Base-by-base conservation (phyloP, 2,888 invertebrate genomes). In the Cryptus armator region DNA sequence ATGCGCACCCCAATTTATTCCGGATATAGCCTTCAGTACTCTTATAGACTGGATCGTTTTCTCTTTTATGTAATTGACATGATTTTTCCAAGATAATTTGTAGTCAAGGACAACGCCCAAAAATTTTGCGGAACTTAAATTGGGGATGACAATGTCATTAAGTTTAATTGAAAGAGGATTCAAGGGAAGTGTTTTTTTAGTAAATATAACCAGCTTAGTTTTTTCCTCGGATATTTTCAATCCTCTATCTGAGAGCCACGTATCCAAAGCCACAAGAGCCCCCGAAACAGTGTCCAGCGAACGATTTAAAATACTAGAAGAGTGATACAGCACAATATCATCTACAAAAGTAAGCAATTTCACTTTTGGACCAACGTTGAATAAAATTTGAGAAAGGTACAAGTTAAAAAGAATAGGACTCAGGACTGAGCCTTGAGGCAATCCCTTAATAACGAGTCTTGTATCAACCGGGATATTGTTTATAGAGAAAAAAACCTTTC, bases 1-100 rank as follows among this genome's bases (percentile, higher is more conserved):
- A 14, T 76, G 76, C 0, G 76, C 66, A 1, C 76, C 56, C 67
- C 76, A 76, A 7, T 14, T 53, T 12, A 76, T 76, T 16, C 67
- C 56, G 1, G 76, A 67, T 1, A 76, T 76, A 1, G 29, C 59
- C 53, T 75, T 68, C 0, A 81, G 29, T 0, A 75, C 75, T 56
- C 48, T 75, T 1, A 75, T 3, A 10, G 59, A 59, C 2, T 53
- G 59, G 10, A 2, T 29, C 0, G 66, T 37, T 64, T 80, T 80
- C 2, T 29, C 24, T 14, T 12, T 43, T 2, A 53, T 53, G 16
- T 43, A n/a, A 1, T 48, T 37, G 0, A 72, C 62, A 24, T 80
- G 72, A 1, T 3, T 3, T 32, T 72, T 53, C 80, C 80, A 74
- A 12, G 56, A 53, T 37, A 74, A 3, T 12, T 81, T 74, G 7